A percentile compares a stretch with the other conserved stretches of the same genome.
Conservation (phyloP, 1,140 invertebrate species). For the Drosophila ananassae region DNA sequence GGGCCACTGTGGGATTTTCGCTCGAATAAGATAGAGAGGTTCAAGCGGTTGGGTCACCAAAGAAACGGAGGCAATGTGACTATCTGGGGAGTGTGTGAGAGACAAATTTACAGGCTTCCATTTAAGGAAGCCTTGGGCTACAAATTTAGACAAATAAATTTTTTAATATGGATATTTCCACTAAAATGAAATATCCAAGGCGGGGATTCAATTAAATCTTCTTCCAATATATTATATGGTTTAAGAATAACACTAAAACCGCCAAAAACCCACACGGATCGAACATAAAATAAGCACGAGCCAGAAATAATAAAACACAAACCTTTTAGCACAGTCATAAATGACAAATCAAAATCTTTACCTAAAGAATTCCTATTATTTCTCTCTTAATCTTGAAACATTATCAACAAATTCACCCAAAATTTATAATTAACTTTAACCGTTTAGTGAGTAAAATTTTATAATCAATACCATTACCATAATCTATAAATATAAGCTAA, state of each 20-base stretch:
- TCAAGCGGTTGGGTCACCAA: conserved; percentile 42
- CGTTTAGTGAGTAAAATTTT: not conserved
- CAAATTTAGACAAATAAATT: not conserved
- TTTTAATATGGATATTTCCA: too few relatives aligned
- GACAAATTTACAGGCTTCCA: conserved; percentile 39
- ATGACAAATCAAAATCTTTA: not conserved
- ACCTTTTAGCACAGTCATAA: not conserved
- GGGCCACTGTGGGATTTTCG: conserved; percentile 16
- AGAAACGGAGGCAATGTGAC: conserved; percentile 32
- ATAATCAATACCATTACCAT: conserved; percentile 12
- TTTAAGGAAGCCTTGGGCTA: conserved; percentile 28
- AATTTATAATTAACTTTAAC: not conserved
- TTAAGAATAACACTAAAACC: too few relatives aligned
- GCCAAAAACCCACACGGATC: too few relatives aligned
- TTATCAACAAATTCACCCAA: conserved; percentile 9
- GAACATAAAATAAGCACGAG: not conserved
- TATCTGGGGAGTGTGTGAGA: conserved; percentile 31
- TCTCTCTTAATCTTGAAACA: not conserved
- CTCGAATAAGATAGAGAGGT: conserved; percentile 3
- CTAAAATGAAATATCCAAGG: too few relatives aligned
- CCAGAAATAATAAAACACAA: not conserved
- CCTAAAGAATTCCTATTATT: not conserved
- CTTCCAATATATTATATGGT: too few relatives aligned
- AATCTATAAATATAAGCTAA: conserved; percentile 15
- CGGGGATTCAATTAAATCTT: too few relatives aligned